Evolutionary conservation across 2,888 invertebrate species (phyloP), one percentile per base, ranked within the genome.

Genomic region (Drosophila niveifrons): DNA sequence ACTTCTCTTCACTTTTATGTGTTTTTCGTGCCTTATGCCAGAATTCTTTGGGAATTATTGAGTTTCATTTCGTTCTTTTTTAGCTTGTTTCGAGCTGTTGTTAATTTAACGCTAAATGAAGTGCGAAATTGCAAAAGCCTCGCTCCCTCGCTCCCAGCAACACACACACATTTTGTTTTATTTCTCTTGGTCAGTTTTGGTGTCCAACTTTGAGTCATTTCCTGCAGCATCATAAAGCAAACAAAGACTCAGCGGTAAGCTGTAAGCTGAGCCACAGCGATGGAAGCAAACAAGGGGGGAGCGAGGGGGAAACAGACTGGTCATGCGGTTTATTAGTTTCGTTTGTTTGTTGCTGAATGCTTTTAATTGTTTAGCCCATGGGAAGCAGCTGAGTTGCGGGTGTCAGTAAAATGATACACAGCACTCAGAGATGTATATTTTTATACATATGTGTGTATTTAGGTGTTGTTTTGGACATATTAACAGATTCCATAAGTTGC

Each of bases 81-180:
- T 29, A 11, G 68, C 59, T 31, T 43, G 28, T 59, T 58, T 58
- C 44, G 36, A 41, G 55, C 17, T 72, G 66, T 77, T 82, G 66
- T 83, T 86, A 82, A 86, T 85, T 86, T 86, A 81, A 83, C 81
- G 88, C 86, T 81, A 86, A 86, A 86, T 86, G 86, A 86, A 86
- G 86, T 86, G 86, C 88, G 86, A 88, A 86, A 86, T 86, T 86
- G 85, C 82, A 64, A 69, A 69, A 66, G 61, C 63, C 48, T 31
- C 15, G 23, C 52, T 51, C 39, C 3, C 11, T 17, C 7, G 15
- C 51, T 2, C 59, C n/a, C 52, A 63, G 65, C 71, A 82, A 80
- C 63, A 67, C 65, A 41, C 31, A 80, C 63, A 67, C 41, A 29
- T 28, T 63, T 72, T 56, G 50, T 53, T 57, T 53, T 41, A 28